Percentiles rank a stretch among this genome's conserved stretches.
These are phyloP conservation scores for Serinus canaria DNA, from an alignment of 2,113 vertebrate species.

Conservation along the genomic window DNA sequence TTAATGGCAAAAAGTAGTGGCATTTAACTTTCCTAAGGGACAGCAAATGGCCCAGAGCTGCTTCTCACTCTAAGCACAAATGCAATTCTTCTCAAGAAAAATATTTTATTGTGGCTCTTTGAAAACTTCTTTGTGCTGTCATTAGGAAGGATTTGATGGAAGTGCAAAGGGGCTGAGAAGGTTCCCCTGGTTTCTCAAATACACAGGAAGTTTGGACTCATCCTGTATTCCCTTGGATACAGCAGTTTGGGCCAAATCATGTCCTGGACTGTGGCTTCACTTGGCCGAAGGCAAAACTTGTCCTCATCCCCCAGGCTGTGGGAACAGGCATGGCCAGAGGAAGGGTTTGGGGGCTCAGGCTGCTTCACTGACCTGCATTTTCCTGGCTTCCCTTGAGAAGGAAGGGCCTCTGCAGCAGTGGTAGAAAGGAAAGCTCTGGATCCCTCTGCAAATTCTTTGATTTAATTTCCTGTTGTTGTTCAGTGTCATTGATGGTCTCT, in stretches of 20 bases:
- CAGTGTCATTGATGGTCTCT: background rate
- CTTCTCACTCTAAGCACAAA: background rate
- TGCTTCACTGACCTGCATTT: background rate
- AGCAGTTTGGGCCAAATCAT: background rate
- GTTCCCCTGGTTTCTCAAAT: background rate
- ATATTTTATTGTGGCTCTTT: background rate
- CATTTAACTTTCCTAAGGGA: background rate
- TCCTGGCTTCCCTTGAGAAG: background rate
- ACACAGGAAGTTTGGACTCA: background rate
- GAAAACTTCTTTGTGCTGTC: background rate
- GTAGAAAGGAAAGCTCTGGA: background rate
- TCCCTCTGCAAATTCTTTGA: background rate
- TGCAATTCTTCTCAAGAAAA: background rate
- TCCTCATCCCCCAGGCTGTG: background rate
- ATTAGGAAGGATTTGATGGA: background rate
- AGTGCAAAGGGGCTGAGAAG: background rate
- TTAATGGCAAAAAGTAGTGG: background rate
- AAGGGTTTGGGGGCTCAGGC: background rate
- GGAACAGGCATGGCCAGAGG: background rate
- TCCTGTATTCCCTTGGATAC: background rate
- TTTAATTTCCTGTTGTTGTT: background rate
- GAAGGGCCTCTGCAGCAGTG: conserved; percentile 19
- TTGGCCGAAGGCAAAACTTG: background rate
- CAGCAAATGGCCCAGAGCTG: background rate
- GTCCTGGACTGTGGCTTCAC: background rate